A percentile compares a stretch with the other conserved stretches of the same genome.
Conservation (phyloP, 2,113 vertebrate species). For the Gymnocephalus cernua region DNA sequence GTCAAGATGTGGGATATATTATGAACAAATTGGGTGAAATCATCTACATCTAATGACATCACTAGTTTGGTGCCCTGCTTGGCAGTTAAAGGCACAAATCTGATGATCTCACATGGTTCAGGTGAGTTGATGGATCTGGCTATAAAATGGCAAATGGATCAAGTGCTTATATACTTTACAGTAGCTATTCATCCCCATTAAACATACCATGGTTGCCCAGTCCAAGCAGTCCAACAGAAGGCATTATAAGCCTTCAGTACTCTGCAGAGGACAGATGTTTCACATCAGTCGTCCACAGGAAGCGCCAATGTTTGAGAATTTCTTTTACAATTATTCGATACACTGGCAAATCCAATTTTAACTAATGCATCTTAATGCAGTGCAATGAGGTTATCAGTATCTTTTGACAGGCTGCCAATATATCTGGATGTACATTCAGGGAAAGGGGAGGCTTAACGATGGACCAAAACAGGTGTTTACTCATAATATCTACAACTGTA, state of each 20-base stretch:
- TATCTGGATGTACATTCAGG: conserved; percentile 30
- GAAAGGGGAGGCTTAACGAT: conserved; percentile 19
- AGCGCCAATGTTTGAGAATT: conserved; percentile 42
- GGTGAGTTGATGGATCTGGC: conserved; percentile 63
- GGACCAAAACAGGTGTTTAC: conserved; percentile 33
- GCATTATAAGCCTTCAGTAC: conserved; percentile 10
- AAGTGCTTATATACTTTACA: conserved; percentile 77
- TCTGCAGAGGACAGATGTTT: conserved; percentile 66
- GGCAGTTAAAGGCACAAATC: conserved; percentile 84
- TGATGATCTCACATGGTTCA: conserved; percentile 76
- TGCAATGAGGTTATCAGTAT: conserved; percentile 40
- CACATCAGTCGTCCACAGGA: conserved; percentile 63
- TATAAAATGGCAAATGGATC: conserved; percentile 63
- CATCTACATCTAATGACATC: conserved; percentile 74
- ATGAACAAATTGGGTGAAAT: conserved; percentile 38
- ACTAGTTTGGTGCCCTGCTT: conserved; percentile 83
- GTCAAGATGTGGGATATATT: conserved; percentile 34
- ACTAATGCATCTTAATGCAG: conserved; percentile 35
- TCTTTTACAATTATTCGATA: conserved; percentile 39
- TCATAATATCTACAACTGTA: conserved; percentile 62
- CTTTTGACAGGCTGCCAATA: conserved; percentile 31
- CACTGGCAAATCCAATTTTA: conserved; percentile 58
- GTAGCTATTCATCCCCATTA: conserved; percentile 66
- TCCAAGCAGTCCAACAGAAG: conserved; percentile 61
- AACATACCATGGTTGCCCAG: conserved; percentile 57